Conservation (phyloP, 2,113 vertebrate genomes). For the Chamaetylas fuelleborni region DNA sequence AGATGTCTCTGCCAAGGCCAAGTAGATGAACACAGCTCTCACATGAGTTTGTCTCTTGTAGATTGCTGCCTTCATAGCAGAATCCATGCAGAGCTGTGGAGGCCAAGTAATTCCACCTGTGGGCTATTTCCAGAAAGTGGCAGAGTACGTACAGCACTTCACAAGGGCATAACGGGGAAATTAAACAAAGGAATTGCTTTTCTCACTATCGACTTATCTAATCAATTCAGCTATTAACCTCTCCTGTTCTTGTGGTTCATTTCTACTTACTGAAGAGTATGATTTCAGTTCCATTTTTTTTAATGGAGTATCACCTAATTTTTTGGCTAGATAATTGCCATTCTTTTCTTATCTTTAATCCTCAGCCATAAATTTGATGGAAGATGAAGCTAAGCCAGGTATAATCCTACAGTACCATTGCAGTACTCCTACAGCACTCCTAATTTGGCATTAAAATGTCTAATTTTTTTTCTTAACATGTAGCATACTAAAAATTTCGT, state of each 20-base stretch:
- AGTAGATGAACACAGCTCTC: constrained; percentile 22
- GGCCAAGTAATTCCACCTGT: constrained; percentile 94
- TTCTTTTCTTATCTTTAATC: neutral
- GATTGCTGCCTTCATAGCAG: constrained; percentile 97
- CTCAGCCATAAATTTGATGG: neutral
- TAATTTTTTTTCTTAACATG: neutral
- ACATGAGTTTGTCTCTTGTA: constrained; percentile 78
- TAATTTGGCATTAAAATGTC: neutral
- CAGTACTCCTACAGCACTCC: neutral
- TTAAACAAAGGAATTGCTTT: neutral
- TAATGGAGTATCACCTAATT: neutral
- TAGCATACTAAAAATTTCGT: neutral
- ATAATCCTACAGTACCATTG: neutral
- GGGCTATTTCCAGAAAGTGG: constrained; percentile 97
- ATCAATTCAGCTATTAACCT: neutral
- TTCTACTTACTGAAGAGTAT: neutral
- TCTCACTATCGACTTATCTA: neutral
- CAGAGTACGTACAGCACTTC: constrained; percentile 85
- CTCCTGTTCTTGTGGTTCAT: neutral
- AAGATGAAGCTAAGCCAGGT: neutral
- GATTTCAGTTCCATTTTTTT: neutral
- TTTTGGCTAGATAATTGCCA: neutral
- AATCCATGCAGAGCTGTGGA: constrained; percentile 98
- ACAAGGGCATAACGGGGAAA: neutral
- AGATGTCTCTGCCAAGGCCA: constrained; percentile 15